A percentile compares a stretch with the other conserved stretches of the same genome.
Evolutionary conservation across 1,140 invertebrate genomes (phyloP).

Genomic region (Penaeus indicus): DNA sequence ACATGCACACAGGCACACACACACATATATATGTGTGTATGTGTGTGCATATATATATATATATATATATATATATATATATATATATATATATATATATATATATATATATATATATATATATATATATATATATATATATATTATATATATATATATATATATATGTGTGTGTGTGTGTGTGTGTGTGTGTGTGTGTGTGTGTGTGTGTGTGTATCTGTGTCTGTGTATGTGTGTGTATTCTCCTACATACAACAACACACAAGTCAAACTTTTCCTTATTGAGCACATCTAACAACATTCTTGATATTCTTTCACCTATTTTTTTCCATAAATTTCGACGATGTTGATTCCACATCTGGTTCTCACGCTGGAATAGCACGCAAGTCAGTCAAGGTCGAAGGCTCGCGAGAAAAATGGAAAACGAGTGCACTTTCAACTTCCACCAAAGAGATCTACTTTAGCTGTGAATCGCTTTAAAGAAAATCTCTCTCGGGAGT

Average conservation of each 20-base stretch:
- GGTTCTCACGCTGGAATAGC: too few relatives aligned
- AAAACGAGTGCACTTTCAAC: too few relatives aligned
- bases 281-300: too few relatives aligned
- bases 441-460: too few relatives aligned
- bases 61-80: background rate
- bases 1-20: background rate
- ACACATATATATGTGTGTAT: background rate
- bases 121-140: background rate
- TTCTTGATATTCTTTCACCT: too few relatives aligned
- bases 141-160: background rate
- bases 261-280: background rate
- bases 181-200: background rate
- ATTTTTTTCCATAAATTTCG: too few relatives aligned
- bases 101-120: background rate
- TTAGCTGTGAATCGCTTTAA: too few relatives aligned
- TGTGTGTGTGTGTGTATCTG: background rate
- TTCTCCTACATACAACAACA: background rate
- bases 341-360: too few relatives aligned
- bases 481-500: too few relatives aligned
- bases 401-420: too few relatives aligned
- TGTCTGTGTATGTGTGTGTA: background rate
- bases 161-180: background rate
- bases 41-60: background rate
- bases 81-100: background rate
- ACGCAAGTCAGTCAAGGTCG: too few relatives aligned